A percentile compares a stretch with the other conserved stretches of the same genome.
Conservation (phyloP, 2,888 invertebrate species). For the Drosophila colorata region DNA sequence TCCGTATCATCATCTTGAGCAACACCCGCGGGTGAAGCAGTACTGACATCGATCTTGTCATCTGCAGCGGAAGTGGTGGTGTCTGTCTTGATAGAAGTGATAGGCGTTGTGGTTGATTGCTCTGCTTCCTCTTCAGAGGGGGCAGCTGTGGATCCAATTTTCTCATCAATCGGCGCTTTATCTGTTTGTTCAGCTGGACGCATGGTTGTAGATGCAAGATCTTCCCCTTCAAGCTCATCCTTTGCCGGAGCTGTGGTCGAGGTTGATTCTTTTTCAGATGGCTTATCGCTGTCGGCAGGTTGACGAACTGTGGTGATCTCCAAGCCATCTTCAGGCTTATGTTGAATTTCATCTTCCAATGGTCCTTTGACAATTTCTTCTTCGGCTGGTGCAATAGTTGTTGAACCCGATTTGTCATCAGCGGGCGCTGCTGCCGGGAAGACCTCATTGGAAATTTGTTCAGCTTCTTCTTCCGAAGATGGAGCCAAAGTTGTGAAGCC, state of each 20-base stretch:
- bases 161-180: constrained; percentile 37
- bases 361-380: constrained; percentile 37
- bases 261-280: constrained; percentile 35
- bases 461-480: constrained; percentile 30
- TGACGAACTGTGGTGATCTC: constrained; percentile 24
- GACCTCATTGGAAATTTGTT: constrained; percentile 10
- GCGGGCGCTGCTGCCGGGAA: constrained; percentile 34
- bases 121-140: constrained; percentile 34
- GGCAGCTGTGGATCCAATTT: constrained; percentile 20
- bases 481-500: constrained; percentile 38
- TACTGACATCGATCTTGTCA: constrained; percentile 35
- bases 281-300: constrained; percentile 19
- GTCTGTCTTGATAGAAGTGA: constrained; percentile 29
- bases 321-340: constrained; percentile 40
- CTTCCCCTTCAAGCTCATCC: constrained; percentile 36
- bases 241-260: constrained; percentile 33
- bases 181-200: constrained; percentile 39
- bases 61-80: constrained; percentile 21
- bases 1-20: constrained; percentile 56
- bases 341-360: constrained; percentile 16
- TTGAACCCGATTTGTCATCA: constrained; percentile 30
- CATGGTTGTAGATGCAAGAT: constrained; percentile 33
- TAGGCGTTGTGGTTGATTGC: constrained; percentile 23
- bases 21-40: constrained; percentile 21
- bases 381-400: constrained; percentile 38